Evolutionary conservation across 1,140 invertebrate genomes (phyloP).

Genomic region (Harpegnathos saltator): DNA sequence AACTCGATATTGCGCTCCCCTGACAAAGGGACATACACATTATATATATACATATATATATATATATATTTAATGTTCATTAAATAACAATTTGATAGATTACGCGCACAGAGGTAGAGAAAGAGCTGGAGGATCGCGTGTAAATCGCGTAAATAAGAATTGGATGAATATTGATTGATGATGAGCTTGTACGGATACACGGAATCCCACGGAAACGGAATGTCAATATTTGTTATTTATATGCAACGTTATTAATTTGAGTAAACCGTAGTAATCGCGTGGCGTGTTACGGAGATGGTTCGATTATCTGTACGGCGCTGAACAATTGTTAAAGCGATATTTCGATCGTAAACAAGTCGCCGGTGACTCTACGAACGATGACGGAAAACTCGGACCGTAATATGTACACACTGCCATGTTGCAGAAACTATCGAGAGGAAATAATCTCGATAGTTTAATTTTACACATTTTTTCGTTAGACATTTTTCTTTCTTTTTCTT

Average conservation of each 20-base stretch:
- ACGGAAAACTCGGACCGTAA: background rate
- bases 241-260: slow-evolving; percentile 15
- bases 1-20: background rate
- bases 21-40: no score
- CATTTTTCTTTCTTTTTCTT: no score
- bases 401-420: no score
- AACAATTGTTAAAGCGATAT: slow-evolving; percentile 11
- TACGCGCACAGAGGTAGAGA: no score
- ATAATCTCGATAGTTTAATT: no score
- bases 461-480: no score
- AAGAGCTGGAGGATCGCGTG: background rate
- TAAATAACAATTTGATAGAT: slow-evolving; percentile 28
- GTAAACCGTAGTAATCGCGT: slow-evolving; percentile 24
- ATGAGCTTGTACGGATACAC: slow-evolving; percentile 21
- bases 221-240: slow-evolving; percentile 51
- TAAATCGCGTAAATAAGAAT: slow-evolving; percentile 30
- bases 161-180: slow-evolving; percentile 24
- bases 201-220: background rate
- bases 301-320: slow-evolving; percentile 3
- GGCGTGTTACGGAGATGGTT: slow-evolving; percentile 6
- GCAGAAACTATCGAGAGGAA: no score
- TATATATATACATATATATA: no score
- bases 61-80: background rate
- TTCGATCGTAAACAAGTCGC: slow-evolving; percentile 9
- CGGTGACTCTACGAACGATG: background rate